These are phyloP conservation scores for Eumaeus atala DNA, from an alignment of 1,140 invertebrate species.

Conservation along the genomic window DNA sequence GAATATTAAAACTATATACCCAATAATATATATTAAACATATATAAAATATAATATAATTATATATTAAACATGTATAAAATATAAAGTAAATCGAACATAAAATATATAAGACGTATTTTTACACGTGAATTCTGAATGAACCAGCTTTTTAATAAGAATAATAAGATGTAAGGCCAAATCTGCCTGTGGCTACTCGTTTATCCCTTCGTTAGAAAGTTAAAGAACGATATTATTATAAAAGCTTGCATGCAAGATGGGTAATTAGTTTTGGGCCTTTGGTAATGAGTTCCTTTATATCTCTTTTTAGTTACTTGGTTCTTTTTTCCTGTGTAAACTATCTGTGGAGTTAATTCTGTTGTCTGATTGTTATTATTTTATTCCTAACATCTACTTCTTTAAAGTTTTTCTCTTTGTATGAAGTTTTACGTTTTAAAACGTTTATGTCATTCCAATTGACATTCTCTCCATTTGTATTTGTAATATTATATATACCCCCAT, in stretches of 20 bases:
- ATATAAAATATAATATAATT: no score
- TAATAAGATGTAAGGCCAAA: no score
- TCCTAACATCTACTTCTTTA: background rate
- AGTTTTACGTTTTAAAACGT: constrained; percentile 6
- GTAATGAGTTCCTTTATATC: constrained; percentile 3
- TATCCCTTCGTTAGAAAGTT: no score
- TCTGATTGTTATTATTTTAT: background rate
- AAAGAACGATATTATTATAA: background rate
- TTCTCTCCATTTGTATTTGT: background rate
- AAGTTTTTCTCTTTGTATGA: background rate
- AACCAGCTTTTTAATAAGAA: no score
- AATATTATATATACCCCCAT: background rate
- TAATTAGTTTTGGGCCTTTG: background rate
- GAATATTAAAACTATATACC: no score
- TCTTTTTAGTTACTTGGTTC: background rate
- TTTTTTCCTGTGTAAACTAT: no score
- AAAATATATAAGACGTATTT: no score
- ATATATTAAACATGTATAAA: no score
- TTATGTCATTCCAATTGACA: constrained; percentile 7
- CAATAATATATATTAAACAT: no score
- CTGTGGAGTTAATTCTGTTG: background rate
- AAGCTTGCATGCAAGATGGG: background rate
- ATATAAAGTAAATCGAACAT: no score
- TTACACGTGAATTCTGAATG: no score
- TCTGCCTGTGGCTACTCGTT: no score